Evolutionary conservation across 1,140 invertebrate species (phyloP).

Genomic region (Drosophila quadrilineata): DNA sequence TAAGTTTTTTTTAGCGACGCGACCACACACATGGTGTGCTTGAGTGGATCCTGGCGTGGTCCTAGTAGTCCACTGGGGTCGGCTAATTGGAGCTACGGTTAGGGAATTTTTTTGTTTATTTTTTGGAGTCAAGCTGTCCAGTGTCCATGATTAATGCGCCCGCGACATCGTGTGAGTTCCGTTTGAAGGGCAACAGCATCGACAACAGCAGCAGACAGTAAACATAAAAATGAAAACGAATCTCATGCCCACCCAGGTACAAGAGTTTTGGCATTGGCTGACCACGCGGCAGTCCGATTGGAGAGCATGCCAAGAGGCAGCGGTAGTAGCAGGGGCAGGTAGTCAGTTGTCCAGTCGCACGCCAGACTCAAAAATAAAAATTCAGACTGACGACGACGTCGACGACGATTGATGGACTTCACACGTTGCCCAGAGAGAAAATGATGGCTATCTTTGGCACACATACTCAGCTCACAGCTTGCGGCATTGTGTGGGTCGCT

Average conservation of each 20-base stretch:
- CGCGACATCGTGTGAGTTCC: constrained; percentile 72
- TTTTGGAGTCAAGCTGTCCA: constrained; percentile 32
- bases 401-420: constrained; percentile 69
- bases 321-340: not conserved
- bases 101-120: constrained; percentile 25
- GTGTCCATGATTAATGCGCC: constrained; percentile 68
- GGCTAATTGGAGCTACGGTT: constrained; percentile 60
- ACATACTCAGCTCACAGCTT: constrained; percentile 41
- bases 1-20: too few species aligned
- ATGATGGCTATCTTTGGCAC: constrained; percentile 67
- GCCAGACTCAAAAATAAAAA: constrained; percentile 60
- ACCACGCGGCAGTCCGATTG: constrained; percentile 7
- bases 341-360: constrained; percentile 45
- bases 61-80: constrained; percentile 33
- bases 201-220: constrained; percentile 32
- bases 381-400: too few species aligned
- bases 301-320: not conserved
- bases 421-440: constrained; percentile 46
- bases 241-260: constrained; percentile 65
- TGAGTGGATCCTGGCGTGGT: not conserved
- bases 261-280: constrained; percentile 19
- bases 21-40: constrained; percentile 57
- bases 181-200: constrained; percentile 23
- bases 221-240: constrained; percentile 73
- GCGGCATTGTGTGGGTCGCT: constrained; percentile 64